phyloP scores from a whole-genome alignment of 2,113 vertebrate species.

The Tachycineta bicolor region DNA sequence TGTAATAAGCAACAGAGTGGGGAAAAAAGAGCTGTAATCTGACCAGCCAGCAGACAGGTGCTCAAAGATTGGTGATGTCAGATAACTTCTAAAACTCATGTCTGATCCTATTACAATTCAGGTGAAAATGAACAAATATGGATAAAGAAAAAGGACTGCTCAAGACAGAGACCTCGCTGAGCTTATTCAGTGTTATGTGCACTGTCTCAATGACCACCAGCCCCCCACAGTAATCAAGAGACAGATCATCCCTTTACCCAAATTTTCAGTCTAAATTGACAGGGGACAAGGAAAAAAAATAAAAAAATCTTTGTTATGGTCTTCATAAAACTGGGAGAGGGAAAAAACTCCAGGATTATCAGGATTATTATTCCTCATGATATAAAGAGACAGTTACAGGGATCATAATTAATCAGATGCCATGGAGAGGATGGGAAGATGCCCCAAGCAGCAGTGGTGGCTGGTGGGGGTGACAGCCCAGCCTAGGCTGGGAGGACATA shows the following conservation, averaged over 20 bases:
- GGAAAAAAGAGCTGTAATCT: constrained; percentile 26
- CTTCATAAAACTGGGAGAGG: not conserved
- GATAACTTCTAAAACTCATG: constrained; percentile 9
- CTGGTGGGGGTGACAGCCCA: not conserved
- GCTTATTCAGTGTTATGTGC: not conserved
- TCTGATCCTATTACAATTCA: constrained; percentile 47
- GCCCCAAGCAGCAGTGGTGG: not conserved
- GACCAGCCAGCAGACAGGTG: not conserved
- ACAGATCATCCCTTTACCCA: not conserved
- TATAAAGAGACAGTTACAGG: not conserved
- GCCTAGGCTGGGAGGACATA: not conserved
- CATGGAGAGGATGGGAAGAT: not conserved
- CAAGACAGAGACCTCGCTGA: not conserved
- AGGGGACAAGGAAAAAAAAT: not conserved
- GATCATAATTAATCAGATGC: not conserved
- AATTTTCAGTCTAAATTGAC: not conserved
- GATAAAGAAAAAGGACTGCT: not conserved
- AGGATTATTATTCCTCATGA: not conserved
- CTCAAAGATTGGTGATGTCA: constrained; percentile 8
- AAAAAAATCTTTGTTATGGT: not conserved
- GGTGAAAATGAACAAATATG: constrained; percentile 54
- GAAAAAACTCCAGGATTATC: not conserved
- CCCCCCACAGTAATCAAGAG: not conserved
- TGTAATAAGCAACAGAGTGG: not conserved
- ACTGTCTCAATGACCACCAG: not conserved